These are phyloP conservation scores for Epirrita christyi DNA, from an alignment of 2,888 invertebrate genomes.

Conservation along the genomic window DNA sequence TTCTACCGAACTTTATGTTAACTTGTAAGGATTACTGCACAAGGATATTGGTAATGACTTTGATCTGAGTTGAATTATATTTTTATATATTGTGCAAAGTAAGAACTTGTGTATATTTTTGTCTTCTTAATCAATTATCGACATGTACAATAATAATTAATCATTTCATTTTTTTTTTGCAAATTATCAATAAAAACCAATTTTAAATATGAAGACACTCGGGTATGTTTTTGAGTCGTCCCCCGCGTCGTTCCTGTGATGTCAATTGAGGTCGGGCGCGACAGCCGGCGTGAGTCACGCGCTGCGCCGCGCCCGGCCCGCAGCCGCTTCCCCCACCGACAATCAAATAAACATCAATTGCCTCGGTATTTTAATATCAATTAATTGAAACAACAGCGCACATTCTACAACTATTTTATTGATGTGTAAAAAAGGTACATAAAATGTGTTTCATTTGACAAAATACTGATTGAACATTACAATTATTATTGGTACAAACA, in stretches of 20 bases:
- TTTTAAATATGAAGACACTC: conserved; percentile 74
- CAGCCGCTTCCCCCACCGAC: conserved; percentile 55
- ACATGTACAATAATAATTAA: conserved; percentile 80
- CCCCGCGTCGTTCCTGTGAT: conserved; percentile 47
- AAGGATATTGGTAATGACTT: conserved; percentile 83
- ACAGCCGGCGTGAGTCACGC: conserved; percentile 60
- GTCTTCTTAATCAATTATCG: conserved; percentile 82
- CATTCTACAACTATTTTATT: conserved; percentile 80
- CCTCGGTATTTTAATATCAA: conserved; percentile 75
- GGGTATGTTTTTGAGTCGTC: conserved; percentile 57
- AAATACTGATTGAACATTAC: conserved; percentile 40
- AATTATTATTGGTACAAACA: conserved; percentile 56
- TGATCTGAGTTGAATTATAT: conserved; percentile 84
- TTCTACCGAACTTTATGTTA: conserved; percentile 77
- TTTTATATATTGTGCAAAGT: conserved; percentile 82
- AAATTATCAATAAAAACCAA: conserved; percentile 83
- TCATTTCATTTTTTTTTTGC: conserved; percentile 80
- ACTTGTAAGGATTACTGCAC: conserved; percentile 79
- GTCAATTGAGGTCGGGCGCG: conserved; percentile 45
- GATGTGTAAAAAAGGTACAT: conserved; percentile 74
- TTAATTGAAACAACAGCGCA: conserved; percentile 78
- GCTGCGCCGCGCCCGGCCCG: conserved; percentile 36
- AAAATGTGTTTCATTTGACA: conserved; percentile 67
- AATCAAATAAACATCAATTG: conserved; percentile 72
- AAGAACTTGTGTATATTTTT: conserved; percentile 79